Base-by-base conservation (phyloP, 1,140 invertebrate genomes). In the Drosophila willistoni region DNA sequence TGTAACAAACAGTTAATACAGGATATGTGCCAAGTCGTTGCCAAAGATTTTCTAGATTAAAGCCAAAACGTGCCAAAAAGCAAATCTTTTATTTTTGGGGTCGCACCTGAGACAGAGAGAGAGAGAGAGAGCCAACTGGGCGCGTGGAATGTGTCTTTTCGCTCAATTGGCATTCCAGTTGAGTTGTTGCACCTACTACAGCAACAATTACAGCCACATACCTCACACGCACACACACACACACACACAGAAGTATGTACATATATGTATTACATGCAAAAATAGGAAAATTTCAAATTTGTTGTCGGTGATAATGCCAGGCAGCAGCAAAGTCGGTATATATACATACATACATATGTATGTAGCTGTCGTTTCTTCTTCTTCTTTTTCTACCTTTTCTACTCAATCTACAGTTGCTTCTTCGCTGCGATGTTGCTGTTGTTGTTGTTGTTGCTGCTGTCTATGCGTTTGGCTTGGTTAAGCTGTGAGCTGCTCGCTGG, bases 21-120 rank as follows among this genome's bases (percentile, higher is more conserved):
- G 17, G 17, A 19, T 51, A 22, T 22, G 5, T 3, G 10, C 19
- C 0, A 51, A 19, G 17, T 51, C 44, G 44, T 47, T 14, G 17
- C 12, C 19, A 13, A 13, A 17, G 7, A 7, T 47, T 51, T 51
- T 19, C 7, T 51, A 22, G n/a, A 9, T 51, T 51, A 39, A 22
- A 44, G 57, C 57, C 63, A 34, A 72, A 87, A 87, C 84, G 84
- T 87, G 83, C 84, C 87, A 89, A 87, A 89, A 87, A 83, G 82
- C 82, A 29, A 29, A 29, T 29, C 29, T 29, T 29, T 29, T 29
- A 29, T 55, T 79, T 79, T 66, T 80, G 66, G 33, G 59, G 54
- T 71, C 25, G 61, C 33, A 51, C 44, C 44, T 17, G 17, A 12
- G 17, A 12, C 7, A 12, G 1, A 22, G 9, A 12, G 2, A 19